Percentiles rank a stretch among this genome's conserved stretches.
phyloP scores from a whole-genome alignment of 1,140 invertebrate species.

The Gryon sp. region DNA sequence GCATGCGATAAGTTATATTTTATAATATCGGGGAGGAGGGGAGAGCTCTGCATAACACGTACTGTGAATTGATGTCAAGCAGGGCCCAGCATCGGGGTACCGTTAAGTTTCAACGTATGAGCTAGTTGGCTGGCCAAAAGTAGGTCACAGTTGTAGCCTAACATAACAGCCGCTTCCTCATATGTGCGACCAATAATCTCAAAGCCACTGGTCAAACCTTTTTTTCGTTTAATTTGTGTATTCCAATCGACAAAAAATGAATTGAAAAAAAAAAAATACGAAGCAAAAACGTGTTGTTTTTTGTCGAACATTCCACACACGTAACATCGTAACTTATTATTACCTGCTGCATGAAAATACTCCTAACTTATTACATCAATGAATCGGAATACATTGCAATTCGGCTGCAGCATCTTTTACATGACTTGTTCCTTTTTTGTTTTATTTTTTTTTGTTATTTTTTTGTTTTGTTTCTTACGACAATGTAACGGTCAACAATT shows the following conservation, averaged over 20 bases:
- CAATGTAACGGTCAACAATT: slow-evolving; percentile 37
- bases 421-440: too few relatives aligned
- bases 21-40: not conserved
- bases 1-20: slow-evolving; percentile 11
- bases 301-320: slow-evolving; percentile 12
- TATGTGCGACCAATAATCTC: slow-evolving; percentile 61
- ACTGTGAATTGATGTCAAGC: slow-evolving; percentile 72
- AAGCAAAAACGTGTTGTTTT: slow-evolving; percentile 7
- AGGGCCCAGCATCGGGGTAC: slow-evolving; percentile 73
- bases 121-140: slow-evolving; percentile 73
- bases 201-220: slow-evolving; percentile 15
- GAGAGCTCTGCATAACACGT: slow-evolving; percentile 14
- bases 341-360: slow-evolving; percentile 14
- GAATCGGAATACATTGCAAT: not conserved
- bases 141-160: slow-evolving; percentile 75
- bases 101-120: slow-evolving; percentile 76
- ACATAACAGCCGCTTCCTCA: slow-evolving; percentile 70
- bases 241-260: slow-evolving; percentile 1
- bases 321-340: slow-evolving; percentile 15
- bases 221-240: slow-evolving; percentile 36
- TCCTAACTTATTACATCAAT: not conserved
- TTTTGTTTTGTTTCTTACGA: not conserved
- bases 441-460: too few relatives aligned
- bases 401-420: slow-evolving; percentile 8
- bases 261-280: slow-evolving; percentile 5